A percentile compares a stretch with the other conserved stretches of the same genome.
phyloP scores from a whole-genome alignment of 1,140 invertebrate species.

The Drosophila rufa region DNA sequence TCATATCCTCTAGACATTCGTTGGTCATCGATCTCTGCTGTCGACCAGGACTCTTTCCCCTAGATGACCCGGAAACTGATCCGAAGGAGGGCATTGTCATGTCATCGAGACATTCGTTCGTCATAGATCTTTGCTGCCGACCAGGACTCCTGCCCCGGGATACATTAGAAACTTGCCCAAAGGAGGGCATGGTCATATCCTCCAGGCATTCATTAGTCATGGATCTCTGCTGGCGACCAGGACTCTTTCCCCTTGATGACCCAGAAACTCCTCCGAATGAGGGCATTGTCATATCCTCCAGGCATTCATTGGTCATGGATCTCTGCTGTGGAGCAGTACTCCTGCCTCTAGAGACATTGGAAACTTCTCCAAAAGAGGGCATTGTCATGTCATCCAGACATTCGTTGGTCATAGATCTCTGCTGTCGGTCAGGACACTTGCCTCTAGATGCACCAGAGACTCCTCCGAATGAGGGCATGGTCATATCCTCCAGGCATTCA shows the following conservation, averaged over 20 bases:
- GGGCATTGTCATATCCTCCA: slow-evolving; percentile 21
- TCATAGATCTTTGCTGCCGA: background rate
- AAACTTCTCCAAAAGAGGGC: slow-evolving; percentile 21
- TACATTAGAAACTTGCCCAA: background rate
- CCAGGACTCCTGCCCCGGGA: background rate
- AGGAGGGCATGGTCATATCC: slow-evolving; percentile 25
- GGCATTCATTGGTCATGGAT: slow-evolving; percentile 3
- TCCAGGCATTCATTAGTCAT: slow-evolving; percentile 1
- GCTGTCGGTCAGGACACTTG: too few relatives aligned
- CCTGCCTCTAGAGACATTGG: too few relatives aligned
- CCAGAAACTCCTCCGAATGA: background rate
- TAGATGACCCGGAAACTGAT: background rate
- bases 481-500: slow-evolving; percentile 9
- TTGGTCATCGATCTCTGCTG: background rate
- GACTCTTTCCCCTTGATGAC: too few relatives aligned
- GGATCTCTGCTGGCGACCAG: background rate
- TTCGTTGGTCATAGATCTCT: slow-evolving; percentile 10
- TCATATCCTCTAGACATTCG: too few relatives aligned
- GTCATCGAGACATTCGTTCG: slow-evolving; percentile 25
- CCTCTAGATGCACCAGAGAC: background rate
- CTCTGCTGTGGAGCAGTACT: background rate
- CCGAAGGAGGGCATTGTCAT: background rate
- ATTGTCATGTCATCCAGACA: slow-evolving; percentile 28
- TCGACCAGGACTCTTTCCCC: background rate
- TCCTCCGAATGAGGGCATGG: background rate